These are phyloP conservation scores for Aplodontia rufa DNA, from an alignment of 2,113 vertebrate species.

Conservation along the genomic window DNA sequence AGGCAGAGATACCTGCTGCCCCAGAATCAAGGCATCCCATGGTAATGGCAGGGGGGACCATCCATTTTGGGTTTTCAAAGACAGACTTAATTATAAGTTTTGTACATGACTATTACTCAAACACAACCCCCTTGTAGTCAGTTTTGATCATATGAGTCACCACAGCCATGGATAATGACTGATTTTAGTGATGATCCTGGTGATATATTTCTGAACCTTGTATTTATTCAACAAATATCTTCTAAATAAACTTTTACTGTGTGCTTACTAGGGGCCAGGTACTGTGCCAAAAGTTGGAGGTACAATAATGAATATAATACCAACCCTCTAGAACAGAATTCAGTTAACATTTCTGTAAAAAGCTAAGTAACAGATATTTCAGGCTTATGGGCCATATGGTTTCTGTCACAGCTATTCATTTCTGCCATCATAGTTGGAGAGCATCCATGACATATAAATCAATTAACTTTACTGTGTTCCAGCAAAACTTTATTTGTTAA, in stretches of 20 bases:
- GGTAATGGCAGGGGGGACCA: neutral
- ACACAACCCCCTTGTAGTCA: neutral
- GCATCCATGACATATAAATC: neutral
- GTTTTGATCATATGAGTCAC: neutral
- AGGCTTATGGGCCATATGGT: neutral
- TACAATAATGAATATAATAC: no score
- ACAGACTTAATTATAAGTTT: neutral
- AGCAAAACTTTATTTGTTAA: slow-evolving; percentile 12
- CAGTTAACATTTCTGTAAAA: neutral
- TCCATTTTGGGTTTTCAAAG: neutral
- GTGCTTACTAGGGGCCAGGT: neutral
- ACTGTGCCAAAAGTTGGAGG: no score
- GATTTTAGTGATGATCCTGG: neutral
- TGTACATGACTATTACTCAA: neutral
- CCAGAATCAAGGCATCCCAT: neutral
- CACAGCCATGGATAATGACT: neutral
- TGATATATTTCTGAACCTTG: neutral
- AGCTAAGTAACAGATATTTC: neutral
- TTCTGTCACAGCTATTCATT: neutral
- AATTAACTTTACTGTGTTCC: neutral
- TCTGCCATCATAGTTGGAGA: neutral
- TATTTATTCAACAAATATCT: neutral
- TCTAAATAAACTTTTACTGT: neutral
- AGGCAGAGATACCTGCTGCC: neutral
- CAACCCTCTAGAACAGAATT: no score